Conservation (phyloP, 2,888 invertebrate genomes). For the Syritta pipiens region DNA sequence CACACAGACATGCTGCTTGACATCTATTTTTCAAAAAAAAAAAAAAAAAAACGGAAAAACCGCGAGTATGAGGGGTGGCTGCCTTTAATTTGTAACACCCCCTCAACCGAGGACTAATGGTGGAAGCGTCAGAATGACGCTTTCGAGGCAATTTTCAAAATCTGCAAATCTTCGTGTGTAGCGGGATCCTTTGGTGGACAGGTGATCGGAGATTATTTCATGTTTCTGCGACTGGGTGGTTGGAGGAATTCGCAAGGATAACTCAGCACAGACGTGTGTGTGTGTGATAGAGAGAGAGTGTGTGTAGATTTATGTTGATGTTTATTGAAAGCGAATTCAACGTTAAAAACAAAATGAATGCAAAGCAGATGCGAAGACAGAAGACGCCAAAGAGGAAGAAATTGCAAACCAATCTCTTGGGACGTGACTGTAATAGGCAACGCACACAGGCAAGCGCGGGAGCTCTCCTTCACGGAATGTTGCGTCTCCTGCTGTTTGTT, state of each 20-base stretch:
- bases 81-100: slow-evolving; percentile 60
- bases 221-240: slow-evolving; percentile 20
- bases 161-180: too few relatives aligned
- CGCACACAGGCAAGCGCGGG: too few relatives aligned
- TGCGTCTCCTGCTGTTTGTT: slow-evolving; percentile 43
- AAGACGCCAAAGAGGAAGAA: slow-evolving; percentile 23
- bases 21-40: slow-evolving; percentile 32
- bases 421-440: slow-evolving; percentile 65
- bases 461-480: slow-evolving; percentile 11
- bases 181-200: slow-evolving; percentile 39
- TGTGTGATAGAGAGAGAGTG: too few relatives aligned
- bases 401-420: slow-evolving; percentile 64
- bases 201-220: slow-evolving; percentile 65
- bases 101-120: too few relatives aligned
- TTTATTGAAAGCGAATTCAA: slow-evolving; percentile 70
- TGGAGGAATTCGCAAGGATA: slow-evolving; percentile 55
- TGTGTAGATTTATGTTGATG: slow-evolving; percentile 69
- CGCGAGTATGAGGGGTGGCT: slow-evolving; percentile 25
- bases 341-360: slow-evolving; percentile 41
- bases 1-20: slow-evolving; percentile 21
- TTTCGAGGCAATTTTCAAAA: too few relatives aligned
- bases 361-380: slow-evolving; percentile 21
- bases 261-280: slow-evolving; percentile 33
- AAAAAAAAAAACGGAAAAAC: slow-evolving; percentile 5
- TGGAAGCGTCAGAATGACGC: too few relatives aligned